Base-by-base conservation (phyloP, 2,888 invertebrate genomes). In the Diplazon laetatorius region DNA sequence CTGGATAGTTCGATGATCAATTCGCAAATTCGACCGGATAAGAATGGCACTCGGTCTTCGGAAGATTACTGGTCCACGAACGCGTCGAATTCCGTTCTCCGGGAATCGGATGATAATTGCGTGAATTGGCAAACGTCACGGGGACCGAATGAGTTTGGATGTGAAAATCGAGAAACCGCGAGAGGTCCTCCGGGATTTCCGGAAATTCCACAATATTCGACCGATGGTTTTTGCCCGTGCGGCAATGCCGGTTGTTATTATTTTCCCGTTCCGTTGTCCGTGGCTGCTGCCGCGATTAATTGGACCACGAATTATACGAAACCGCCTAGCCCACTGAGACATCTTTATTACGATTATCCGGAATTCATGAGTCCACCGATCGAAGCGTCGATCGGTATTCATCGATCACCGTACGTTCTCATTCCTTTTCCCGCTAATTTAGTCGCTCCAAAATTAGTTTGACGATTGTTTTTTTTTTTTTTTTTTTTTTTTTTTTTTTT, bases 301-400 rank as follows among this genome's bases (percentile, higher is more conserved):
- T 30, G 12, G 50, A 35, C 18, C 30, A 35, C 16, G 5, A 35
- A 65, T 59, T 59, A 37, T 37, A 42, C 73, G 4, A 25, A 22
- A n/a, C 35, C 76, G 1, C 76, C 60, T 4, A 22, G 66, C 1
- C 73, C 77, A 1, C 30, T 62, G 44, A 59, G 73, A 1, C 68
- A 77, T 37, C 18, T 77, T 16, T 74, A 77, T 12, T 46, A 68
- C 25, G 39, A 68, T 9, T 77, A 68, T 44, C 77, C 73, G 20
- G 68, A 77, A 50, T 77, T 73, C n/a, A 68, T 74, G 52, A 62
- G 20, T 22, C 60, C 70, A 42, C 50, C 70, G 3, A 16, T 25
- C 20, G 50, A 22, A 14, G 35, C 48, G 5, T 1, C 10, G 12
- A 16, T 1, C 1, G 48, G 22, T 25, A n/a, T n/a, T n/a, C 46